Base-by-base conservation (phyloP, 2,797 vertebrate species). In the Semaprochilodus insignis region DNA sequence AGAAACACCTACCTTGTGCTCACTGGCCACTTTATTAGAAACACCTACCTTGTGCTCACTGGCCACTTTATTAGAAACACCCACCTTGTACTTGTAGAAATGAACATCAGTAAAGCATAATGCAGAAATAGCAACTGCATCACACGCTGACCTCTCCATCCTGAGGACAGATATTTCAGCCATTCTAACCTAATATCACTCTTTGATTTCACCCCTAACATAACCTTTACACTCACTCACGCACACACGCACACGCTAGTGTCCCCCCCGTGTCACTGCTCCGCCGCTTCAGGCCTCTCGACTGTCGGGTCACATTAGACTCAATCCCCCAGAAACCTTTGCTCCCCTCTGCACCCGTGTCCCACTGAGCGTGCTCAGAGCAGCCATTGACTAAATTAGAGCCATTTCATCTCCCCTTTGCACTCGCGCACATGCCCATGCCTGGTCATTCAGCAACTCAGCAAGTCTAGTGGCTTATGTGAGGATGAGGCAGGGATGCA, bases 301-400 rank as follows among this genome's bases (percentile, higher is more conserved):
- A 70, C 85, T 86, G 81, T 87, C 77, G 23, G 74, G 78, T 77
- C 77, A 72, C 63, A 82, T 86, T 82, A 85, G 44, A 81, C 74
- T 81, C 82, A 82, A 62, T 74, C 63, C 67, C 85, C 81, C 85
- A 84, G 66, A 82, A 73, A 82, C 74, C 77, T 81, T 80, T 82
- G 74, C 81, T 81, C 60, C 83, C 74, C 36, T 85, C 75, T 83
- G 74, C 59, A 23, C 70, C 65, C 80, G 51, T 62, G 31, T 84
- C 62, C 34, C 66, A 85, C 62, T 82, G 82, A 78, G 80, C 57
- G n/a, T 23, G n/a, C 79, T 78, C 83, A 65, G 59, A 70, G 48
- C 40, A 54, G 63, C 44, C 78, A n/a, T 44, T 6, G 40, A 75
- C 80, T 80, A 72, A 83, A 82, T 86, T 83, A 85, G 76, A 79